Conservation (phyloP, 1,140 invertebrate genomes). For the Calephelis virginiensis region DNA sequence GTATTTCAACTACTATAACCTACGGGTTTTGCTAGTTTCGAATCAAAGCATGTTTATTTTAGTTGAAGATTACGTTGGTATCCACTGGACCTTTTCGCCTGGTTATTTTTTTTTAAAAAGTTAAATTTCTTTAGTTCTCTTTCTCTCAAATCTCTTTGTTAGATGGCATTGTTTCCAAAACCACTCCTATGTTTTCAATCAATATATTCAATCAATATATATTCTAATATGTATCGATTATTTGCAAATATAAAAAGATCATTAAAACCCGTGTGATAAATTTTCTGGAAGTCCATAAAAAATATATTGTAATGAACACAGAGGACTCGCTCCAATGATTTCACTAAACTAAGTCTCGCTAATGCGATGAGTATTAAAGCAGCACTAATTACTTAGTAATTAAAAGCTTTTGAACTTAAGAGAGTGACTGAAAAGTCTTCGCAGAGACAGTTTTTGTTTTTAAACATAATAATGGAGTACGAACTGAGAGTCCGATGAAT, state of each 20-base stretch:
- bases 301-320: constrained; percentile 4
- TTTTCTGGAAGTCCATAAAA: background rate
- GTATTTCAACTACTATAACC: no score
- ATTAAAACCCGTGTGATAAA: background rate
- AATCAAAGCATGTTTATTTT: no score
- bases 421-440: constrained; percentile 36
- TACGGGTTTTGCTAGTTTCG: no score
- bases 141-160: no score
- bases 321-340: constrained; percentile 27
- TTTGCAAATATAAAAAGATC: background rate
- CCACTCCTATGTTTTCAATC: no score
- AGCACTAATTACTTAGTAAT: constrained; percentile 38
- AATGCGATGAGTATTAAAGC: constrained; percentile 33
- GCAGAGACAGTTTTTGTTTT: constrained; percentile 26
- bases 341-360: constrained; percentile 29
- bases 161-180: no score
- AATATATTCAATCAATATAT: no score
- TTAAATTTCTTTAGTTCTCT: no score
- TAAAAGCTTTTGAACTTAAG: constrained; percentile 41
- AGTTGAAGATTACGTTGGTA: no score
- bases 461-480: constrained; percentile 14
- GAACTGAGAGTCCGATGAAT: constrained; percentile 1
- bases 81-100: no score
- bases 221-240: no score
- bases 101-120: no score